phyloP scores from a whole-genome alignment of 23 tunicate genomes.

The Phallusia fumigata region DNA sequence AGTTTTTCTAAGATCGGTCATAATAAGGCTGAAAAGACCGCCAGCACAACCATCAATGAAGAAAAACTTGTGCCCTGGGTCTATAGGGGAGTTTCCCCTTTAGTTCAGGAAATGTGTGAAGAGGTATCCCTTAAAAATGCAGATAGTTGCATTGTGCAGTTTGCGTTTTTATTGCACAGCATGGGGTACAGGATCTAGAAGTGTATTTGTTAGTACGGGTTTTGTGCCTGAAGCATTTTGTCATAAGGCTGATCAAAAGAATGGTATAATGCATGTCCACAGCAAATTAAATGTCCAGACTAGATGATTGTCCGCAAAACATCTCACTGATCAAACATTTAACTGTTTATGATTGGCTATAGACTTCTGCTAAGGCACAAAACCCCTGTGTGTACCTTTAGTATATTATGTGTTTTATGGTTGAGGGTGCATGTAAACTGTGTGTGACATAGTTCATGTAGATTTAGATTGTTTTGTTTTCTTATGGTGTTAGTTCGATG shows the following conservation, averaged over 20 bases:
- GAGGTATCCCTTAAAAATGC: slow-evolving; percentile 41
- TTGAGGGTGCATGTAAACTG: background rate
- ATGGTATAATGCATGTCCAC: too few species aligned
- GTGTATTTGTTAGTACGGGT: too few species aligned
- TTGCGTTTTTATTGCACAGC: background rate
- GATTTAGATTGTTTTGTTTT: background rate
- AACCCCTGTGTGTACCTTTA: background rate
- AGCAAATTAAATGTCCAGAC: too few species aligned
- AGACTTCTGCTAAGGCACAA: too few species aligned
- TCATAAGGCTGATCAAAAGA: too few species aligned
- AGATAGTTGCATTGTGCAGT: background rate
- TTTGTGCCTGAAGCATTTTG: too few species aligned
- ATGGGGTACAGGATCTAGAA: too few species aligned
- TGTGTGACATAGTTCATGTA: background rate
- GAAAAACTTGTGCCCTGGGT: slow-evolving; percentile 27
- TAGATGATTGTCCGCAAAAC: too few species aligned
- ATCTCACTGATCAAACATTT: too few species aligned
- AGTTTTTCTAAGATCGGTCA: slow-evolving; percentile 20
- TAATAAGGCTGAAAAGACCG: slow-evolving; percentile 16
- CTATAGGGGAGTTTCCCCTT: slow-evolving; percentile 33
- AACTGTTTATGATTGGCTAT: too few species aligned
- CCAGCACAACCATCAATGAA: background rate
- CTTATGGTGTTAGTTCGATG: slow-evolving; percentile 91
- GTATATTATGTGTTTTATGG: background rate
- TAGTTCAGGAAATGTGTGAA: slow-evolving; percentile 76